phyloP scores from a whole-genome alignment of 2,113 vertebrate species.

The Tylochromis polylepis region DNA sequence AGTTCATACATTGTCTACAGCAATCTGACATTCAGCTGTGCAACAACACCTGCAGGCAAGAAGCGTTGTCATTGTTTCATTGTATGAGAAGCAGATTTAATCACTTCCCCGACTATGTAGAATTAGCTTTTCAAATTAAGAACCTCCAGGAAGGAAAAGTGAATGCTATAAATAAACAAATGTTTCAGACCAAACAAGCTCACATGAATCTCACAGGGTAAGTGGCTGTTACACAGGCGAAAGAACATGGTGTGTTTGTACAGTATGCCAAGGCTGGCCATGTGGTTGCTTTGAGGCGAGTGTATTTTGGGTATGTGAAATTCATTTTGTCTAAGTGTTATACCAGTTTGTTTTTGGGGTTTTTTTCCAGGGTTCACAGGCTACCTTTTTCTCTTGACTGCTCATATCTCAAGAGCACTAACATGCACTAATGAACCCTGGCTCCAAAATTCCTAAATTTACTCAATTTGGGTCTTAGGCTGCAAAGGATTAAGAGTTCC shows the following conservation, averaged over 20 bases:
- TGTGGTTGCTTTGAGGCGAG: neutral
- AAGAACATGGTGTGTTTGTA: slow-evolving; percentile 5
- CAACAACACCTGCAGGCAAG: neutral
- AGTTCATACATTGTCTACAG: neutral
- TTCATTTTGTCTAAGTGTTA: neutral
- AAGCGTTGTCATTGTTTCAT: neutral
- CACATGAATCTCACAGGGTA: slow-evolving; percentile 33
- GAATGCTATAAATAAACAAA: slow-evolving; percentile 9
- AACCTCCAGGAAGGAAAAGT: slow-evolving; percentile 2
- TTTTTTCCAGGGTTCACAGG: neutral
- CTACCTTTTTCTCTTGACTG: neutral
- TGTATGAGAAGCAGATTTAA: neutral
- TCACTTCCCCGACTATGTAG: neutral
- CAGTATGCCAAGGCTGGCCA: neutral
- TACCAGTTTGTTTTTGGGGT: neutral
- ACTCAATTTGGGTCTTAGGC: slow-evolving; percentile 15
- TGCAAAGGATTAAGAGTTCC: slow-evolving; percentile 42
- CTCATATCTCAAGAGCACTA: slow-evolving; percentile 2
- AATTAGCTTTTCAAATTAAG: neutral
- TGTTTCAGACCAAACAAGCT: slow-evolving; percentile 12
- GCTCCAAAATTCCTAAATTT: slow-evolving; percentile 9
- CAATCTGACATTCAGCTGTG: neutral
- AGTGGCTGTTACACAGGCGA: neutral
- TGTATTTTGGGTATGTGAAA: neutral
- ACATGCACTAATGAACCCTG: slow-evolving; percentile 9